phyloP scores from a whole-genome alignment of 92 coral and sea anemone genomes.

The Palythoa heliodiscus region DNA sequence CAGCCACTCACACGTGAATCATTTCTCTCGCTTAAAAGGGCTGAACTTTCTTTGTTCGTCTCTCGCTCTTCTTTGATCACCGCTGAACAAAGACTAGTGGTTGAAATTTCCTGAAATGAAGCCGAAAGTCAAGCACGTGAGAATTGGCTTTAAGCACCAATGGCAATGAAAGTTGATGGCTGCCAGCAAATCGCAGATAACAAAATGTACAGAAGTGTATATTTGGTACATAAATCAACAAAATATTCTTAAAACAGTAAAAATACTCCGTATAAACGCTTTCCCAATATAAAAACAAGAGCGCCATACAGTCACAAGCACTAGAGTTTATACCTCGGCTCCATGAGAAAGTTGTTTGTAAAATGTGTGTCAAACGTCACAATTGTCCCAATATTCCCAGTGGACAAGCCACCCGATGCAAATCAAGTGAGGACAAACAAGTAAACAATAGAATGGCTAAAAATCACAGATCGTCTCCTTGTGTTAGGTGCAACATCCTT shows the following conservation, averaged over 20 bases:
- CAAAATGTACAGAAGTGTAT: neutral
- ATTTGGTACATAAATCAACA: neutral
- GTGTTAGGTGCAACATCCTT: conserved; percentile 7
- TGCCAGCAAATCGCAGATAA: neutral
- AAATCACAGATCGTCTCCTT: neutral
- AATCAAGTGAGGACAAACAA: neutral
- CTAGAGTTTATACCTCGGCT: neutral
- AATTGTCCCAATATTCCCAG: neutral
- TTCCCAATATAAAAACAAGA: neutral
- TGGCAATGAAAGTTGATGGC: neutral
- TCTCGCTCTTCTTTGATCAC: conserved; percentile 30
- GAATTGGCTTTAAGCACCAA: neutral
- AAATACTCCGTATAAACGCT: neutral
- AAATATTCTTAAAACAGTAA: neutral
- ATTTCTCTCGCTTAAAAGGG: neutral
- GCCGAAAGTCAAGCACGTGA: neutral
- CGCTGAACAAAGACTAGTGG: conserved; percentile 11
- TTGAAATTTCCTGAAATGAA: conserved; percentile 20
- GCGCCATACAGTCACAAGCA: neutral
- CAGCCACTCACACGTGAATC: neutral
- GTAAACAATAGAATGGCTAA: conserved; percentile 4
- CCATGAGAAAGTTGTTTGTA: neutral
- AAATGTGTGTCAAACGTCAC: neutral
- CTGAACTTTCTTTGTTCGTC: neutral
- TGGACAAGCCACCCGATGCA: neutral